Evolutionary conservation across 2,888 invertebrate species (phyloP), one percentile per base, ranked within the genome.

Genomic region (Metopia argyrocephala): DNA sequence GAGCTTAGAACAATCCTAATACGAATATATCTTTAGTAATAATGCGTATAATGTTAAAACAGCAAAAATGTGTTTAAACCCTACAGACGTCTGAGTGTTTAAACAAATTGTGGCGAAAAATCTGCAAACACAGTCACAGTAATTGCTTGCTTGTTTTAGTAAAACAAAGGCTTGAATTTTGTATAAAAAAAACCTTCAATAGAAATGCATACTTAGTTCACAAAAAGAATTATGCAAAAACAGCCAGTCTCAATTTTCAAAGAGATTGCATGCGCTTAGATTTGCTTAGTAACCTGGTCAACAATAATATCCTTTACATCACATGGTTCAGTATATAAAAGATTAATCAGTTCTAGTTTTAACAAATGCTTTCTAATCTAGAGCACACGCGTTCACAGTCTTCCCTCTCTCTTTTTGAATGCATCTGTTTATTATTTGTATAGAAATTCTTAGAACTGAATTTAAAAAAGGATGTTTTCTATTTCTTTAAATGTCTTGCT

Each of bases 301-400:
- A n/a, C n/a, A n/a, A n/a, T 50, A 6, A 45, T 68, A 28, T 73
- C 18, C 66, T 68, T 70, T 46, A 5, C n/a, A 38, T 45, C 15
- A 12, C 31, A 20, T 27, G 5, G n/a, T 69, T 23, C 15, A 31
- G 12, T 38, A 46, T 54, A 27, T 28, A 23, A 18, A 45, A 45
- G 46, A 50, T 18, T 38, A 38, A 18, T 23, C 27, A 66, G 74
- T 61, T 73, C 61, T 70, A 75, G 74, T 81, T 78, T 81, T 66
- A 81, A 74, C 80, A 78, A 81, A 81, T 81, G 65, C 69, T 81
- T 70, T 81, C 48, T 81, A 81, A 81, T 78, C 74, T 81, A 50
- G 81, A 81, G 81, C 81, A 75, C 78, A 78, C 81, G 81, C 78
- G 81, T 66, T 78, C 64, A 73, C 45, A 46, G 23, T 69, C 48